These are phyloP conservation scores for Camponotus fellah DNA, from an alignment of 2,888 invertebrate genomes.

Conservation along the genomic window DNA sequence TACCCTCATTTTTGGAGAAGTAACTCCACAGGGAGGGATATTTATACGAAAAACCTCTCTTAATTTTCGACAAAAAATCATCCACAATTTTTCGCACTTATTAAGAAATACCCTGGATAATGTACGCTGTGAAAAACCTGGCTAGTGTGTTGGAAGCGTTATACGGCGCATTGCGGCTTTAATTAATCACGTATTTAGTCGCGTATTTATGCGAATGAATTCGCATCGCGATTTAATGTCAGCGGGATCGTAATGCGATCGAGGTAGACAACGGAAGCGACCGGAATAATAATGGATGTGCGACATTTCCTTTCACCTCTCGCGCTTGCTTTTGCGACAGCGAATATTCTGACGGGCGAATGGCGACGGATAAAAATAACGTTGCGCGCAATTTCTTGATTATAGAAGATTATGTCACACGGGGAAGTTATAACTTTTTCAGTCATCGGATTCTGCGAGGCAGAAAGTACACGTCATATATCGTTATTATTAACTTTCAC, in stretches of 20 bases:
- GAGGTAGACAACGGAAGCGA: slow-evolving; percentile 37
- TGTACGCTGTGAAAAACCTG: not conserved
- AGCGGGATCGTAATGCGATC: slow-evolving; percentile 27
- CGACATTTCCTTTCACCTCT: slow-evolving; percentile 28
- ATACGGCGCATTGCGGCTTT: not conserved
- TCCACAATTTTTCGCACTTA: no score
- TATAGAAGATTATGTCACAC: not conserved
- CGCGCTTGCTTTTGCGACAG: not conserved
- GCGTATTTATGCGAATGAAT: slow-evolving; percentile 14
- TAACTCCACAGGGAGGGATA: no score
- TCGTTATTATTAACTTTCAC: not conserved
- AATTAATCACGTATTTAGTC: slow-evolving; percentile 34
- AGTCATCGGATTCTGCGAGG: not conserved
- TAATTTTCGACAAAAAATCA: no score
- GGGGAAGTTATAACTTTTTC: not conserved
- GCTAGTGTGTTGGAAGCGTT: not conserved
- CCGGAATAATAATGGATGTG: slow-evolving; percentile 36
- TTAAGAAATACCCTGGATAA: no score
- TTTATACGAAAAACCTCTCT: no score
- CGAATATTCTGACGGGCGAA: not conserved
- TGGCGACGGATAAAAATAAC: not conserved
- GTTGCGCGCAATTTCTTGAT: slow-evolving; percentile 18
- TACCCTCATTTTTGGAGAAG: no score
- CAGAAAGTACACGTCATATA: not conserved
- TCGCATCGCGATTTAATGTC: slow-evolving; percentile 48